phyloP scores from a whole-genome alignment of 2,888 invertebrate genomes.

The Philereme transversata region DNA sequence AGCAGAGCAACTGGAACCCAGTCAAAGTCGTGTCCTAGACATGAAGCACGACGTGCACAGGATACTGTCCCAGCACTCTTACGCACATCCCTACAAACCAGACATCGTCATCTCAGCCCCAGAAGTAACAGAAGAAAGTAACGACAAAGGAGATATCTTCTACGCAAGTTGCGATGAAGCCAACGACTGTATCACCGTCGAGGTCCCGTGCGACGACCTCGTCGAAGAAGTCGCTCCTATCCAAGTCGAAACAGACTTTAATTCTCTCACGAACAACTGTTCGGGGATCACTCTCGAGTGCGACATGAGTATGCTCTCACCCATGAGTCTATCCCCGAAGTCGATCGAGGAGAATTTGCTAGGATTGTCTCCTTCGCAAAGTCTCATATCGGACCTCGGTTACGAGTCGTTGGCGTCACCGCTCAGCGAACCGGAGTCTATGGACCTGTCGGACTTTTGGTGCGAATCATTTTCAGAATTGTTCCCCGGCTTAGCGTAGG shows the following conservation, averaged over 20 bases:
- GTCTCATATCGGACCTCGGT: conserved; percentile 73
- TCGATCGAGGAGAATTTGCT: conserved; percentile 65
- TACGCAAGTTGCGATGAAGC: conserved; percentile 89
- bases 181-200: conserved; percentile 89
- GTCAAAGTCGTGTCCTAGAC: conserved; percentile 84
- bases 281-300: conserved; percentile 61
- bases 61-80: conserved; percentile 80
- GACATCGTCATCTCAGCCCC: conserved; percentile 51
- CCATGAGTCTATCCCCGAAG: conserved; percentile 68
- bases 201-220: conserved; percentile 86
- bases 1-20: conserved; percentile 93
- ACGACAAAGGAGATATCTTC: conserved; percentile 85
- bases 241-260: conserved; percentile 62
- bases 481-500: conserved; percentile 88
- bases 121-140: conserved; percentile 59
- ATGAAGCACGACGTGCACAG: conserved; percentile 73
- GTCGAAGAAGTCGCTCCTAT: conserved; percentile 61
- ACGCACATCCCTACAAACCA: conserved; percentile 74
- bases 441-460: conserved; percentile 87
- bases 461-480: conserved; percentile 90
- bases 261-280: conserved; percentile 53
- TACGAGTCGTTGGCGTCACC: conserved; percentile 80
- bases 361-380: conserved; percentile 71
- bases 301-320: conserved; percentile 76
- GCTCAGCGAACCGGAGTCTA: conserved; percentile 73